phyloP scores from a whole-genome alignment of 1,140 invertebrate species.

The Steinernema khuongi region DNA sequence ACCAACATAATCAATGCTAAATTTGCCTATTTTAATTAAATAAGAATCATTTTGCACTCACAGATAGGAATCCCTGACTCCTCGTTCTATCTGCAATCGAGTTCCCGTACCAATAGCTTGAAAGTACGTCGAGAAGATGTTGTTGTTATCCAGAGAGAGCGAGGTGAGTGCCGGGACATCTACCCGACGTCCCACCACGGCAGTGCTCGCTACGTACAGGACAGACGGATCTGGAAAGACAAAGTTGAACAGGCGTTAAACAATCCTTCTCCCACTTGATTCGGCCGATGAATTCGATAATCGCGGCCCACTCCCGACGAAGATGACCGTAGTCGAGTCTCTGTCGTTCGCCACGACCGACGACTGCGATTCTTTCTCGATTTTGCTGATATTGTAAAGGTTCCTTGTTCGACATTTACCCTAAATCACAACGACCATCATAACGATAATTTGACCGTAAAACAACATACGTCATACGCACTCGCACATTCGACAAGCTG shows the following conservation, averaged over 20 bases:
- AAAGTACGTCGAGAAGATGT: slow-evolving; percentile 14
- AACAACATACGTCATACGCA: slow-evolving; percentile 48
- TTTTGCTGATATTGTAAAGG: slow-evolving; percentile 54
- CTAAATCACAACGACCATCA: slow-evolving; percentile 32
- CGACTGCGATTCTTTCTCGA: slow-evolving; percentile 41
- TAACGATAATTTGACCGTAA: slow-evolving; percentile 1
- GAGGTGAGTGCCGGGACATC: slow-evolving; percentile 50
- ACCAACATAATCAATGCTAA: slow-evolving; percentile 52
- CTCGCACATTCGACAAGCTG: slow-evolving; percentile 56
- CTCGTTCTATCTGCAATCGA: slow-evolving; percentile 5
- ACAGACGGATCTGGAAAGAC: slow-evolving; percentile 34
- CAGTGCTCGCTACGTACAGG: slow-evolving; percentile 47
- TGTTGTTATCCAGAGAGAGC: slow-evolving; percentile 27
- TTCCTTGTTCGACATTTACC: slow-evolving; percentile 55
- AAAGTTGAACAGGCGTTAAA: background rate
- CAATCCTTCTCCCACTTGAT: no score
- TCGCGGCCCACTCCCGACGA: slow-evolving; percentile 49
- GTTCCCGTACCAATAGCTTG: background rate
- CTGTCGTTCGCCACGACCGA: slow-evolving; percentile 53
- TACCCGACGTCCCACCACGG: slow-evolving; percentile 41
- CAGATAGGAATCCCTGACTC: slow-evolving; percentile 13
- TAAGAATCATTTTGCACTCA: slow-evolving; percentile 11
- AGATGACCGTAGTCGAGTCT: slow-evolving; percentile 50
- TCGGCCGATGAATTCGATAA: slow-evolving; percentile 3
- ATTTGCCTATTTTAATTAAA: slow-evolving; percentile 19